Evolutionary conservation across 2,113 vertebrate genomes (phyloP), one percentile per base, ranked within the genome.

Genomic region (Mastomys coucha): DNA sequence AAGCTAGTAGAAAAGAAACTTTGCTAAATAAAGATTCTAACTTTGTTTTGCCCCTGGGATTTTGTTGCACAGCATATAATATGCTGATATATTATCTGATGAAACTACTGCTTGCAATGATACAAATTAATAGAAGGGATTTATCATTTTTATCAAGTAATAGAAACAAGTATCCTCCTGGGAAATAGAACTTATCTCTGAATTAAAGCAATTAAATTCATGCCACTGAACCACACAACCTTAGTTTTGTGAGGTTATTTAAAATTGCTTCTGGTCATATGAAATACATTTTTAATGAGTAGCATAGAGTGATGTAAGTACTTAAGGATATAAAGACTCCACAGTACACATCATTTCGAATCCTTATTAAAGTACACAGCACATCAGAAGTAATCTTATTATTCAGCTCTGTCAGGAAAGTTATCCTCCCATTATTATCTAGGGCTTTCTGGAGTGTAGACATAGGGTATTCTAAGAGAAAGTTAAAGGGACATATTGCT

Each of bases 281-380:
- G 51, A 95, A 97, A 97, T 96, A 93, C 77, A 97, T 97, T 97
- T 97, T 97, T 97, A 97, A 98, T 97, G 92, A 95, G 91, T 42
- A 94, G 63, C 73, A 87, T 24, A 91, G 88, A 96, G 51, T 2
- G 39, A 95, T 95, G 26, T 10, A 91, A 95, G 72, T 93, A 97
- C 90, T 97, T 93, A 97, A 94, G 82, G 72, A 70, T 85, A 82
- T 86, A 96, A 95, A 92, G 69, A 76, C 24, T 90, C n/a, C 67
- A 95, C 72, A 45, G 93, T 88, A 97, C 96, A 95, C 56, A 96
- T 94, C 31, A 91, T 92, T 93, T 95, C 58, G 45, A 96, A 93
- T 76, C 14, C 75, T 67, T 72, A 80, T 86, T 92, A 92, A 91
- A 89, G 56, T 89, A 72, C 77, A 72, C 53, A 76, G 69, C 39